Conservation (phyloP, 2,113 vertebrate species). For the Capra hircus region DNA sequence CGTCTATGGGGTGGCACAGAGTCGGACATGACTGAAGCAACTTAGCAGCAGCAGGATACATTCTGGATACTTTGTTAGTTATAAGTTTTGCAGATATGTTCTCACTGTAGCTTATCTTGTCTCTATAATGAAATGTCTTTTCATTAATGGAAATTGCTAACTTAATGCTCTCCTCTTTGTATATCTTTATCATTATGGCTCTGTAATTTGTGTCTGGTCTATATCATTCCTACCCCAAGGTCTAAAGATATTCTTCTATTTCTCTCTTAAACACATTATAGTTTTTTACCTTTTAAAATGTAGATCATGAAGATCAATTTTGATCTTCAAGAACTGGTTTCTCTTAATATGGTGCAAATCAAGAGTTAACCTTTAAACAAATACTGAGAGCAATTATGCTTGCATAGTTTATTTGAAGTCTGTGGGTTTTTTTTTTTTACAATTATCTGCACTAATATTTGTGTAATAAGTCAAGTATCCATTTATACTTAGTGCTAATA, state of each 20-base stretch:
- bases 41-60: neutral
- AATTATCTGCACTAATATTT: neutral
- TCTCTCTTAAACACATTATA: neutral
- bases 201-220: neutral
- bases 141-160: neutral
- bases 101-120: neutral
- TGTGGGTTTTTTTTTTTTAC: neutral
- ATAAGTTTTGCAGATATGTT: neutral
- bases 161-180: neutral
- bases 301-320: neutral
- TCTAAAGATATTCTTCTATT: neutral
- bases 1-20: fast-evolving
- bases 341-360: neutral
- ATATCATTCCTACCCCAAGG: neutral
- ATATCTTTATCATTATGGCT: neutral
- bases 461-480: neutral
- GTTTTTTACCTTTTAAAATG: neutral
- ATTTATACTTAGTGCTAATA: neutral
- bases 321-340: neutral
- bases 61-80: neutral
- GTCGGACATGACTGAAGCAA: no score
- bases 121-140: neutral
- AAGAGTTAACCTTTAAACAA: neutral
- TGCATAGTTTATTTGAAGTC: neutral
- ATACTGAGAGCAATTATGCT: neutral